phyloP scores from a whole-genome alignment of 2,888 invertebrate genomes.

The Julus scanicus region DNA sequence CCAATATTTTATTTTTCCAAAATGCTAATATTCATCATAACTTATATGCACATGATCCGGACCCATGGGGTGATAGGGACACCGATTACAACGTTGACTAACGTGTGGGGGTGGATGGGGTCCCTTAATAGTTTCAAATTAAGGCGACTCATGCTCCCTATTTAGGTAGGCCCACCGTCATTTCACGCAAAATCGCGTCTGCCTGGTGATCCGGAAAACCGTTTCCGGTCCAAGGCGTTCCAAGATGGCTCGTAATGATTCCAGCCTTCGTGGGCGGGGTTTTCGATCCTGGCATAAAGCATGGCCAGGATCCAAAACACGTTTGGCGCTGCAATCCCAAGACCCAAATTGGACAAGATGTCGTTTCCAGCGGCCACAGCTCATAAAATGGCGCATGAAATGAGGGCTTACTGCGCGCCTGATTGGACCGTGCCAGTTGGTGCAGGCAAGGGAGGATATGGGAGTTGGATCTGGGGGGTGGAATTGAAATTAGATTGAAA shows the following conservation, averaged over 20 bases:
- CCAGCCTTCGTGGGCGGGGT: neutral
- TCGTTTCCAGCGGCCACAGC: slow-evolving; percentile 21
- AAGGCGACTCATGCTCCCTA: neutral
- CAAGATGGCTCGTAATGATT: slow-evolving; percentile 4
- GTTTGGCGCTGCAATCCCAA: neutral
- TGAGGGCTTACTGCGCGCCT: slow-evolving; percentile 9
- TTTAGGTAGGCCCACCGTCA: neutral
- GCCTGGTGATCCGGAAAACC: slow-evolving; percentile 15
- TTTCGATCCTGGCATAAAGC: neutral
- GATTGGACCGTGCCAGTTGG: slow-evolving; percentile 4
- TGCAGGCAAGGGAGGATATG: neutral
- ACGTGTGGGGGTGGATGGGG: neutral
- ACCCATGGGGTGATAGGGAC: too few species aligned
- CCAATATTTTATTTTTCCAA: neutral
- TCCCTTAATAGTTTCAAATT: neutral
- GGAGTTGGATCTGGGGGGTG: neutral
- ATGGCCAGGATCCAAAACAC: slow-evolving; percentile 10
- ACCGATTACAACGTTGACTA: neutral
- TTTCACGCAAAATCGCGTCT: slow-evolving; percentile 19
- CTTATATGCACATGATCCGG: too few species aligned
- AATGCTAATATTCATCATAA: neutral
- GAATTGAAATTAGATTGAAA: slow-evolving; percentile 42
- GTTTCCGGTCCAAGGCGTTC: slow-evolving; percentile 12
- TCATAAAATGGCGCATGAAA: slow-evolving; percentile 12
- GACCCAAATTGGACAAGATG: slow-evolving; percentile 19